Evolutionary conservation across 1,140 invertebrate genomes (phyloP), one percentile per base, ranked within the genome.

Genomic region (Ganaspis sp.): DNA sequence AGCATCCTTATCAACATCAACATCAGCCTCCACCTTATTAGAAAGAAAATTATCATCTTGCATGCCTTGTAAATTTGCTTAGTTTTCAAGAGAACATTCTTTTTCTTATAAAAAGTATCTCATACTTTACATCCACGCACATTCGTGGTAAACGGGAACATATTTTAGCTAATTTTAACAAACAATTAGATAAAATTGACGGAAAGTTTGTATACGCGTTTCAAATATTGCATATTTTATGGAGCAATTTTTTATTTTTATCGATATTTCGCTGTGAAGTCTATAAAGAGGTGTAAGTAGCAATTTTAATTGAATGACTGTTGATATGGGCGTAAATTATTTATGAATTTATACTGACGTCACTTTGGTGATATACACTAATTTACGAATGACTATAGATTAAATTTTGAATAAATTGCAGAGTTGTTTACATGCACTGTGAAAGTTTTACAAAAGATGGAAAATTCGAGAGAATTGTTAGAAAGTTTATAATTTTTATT

Each of bases 21-120:
- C 91, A 92, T 86, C 92, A 92, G 86, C 92, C 92, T 11, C 92
- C 92, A 76, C 91, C 92, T 78, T 92, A 92, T 84, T 92, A 90
- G 86, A 54, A 12, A 26, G 9, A 15, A 26, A 15, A 29, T 15
- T 26, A 64, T 15, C 9, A 23, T 9, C 3, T 5, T 23, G 42
- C 4, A 12, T 26, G 23, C 26, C 15, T 64, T 64, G 58, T 64
- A 64, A 64, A 64, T 64, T n/a, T 64, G 26, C 21, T 0, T 26
- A 29, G 11, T 23, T 64, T 29, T 64, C 12, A 15, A 64, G 23
- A 64, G 23, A 64, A 4, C 0, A 64, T 11, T 29, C 9, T 8
- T 29, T 64, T 34, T 29, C 23, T 26, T n/a, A 4, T 64, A 12
- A 12, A 64, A 23, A 15, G 26, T 26, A 26, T 64, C 9, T 23